These are phyloP conservation scores for Falco peregrinus DNA, from an alignment of 2,797 vertebrate genomes.

Conservation along the genomic window DNA sequence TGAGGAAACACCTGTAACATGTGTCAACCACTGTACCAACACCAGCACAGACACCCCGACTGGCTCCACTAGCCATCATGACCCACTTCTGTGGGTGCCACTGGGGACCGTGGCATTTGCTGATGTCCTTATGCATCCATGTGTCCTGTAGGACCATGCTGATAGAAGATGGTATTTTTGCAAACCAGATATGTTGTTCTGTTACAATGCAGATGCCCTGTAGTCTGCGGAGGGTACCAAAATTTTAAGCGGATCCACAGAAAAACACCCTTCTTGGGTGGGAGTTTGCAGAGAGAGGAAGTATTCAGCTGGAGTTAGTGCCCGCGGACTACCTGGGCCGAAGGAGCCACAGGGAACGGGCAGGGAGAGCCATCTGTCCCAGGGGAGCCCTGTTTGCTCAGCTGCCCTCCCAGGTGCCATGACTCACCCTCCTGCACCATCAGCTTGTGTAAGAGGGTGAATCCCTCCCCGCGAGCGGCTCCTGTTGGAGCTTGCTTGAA, in stretches of 20 bases:
- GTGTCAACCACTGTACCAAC: fast-evolving
- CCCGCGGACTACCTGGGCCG: background rate
- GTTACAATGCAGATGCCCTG: background rate
- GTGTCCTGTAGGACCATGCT: background rate
- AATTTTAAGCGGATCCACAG: background rate
- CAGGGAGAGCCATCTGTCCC: background rate
- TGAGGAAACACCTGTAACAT: slow-evolving; percentile 3
- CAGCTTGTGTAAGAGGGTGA: background rate
- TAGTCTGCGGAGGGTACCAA: background rate
- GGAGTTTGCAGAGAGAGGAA: background rate
- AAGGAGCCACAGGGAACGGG: background rate
- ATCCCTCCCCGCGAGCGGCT: background rate
- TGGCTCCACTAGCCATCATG: fast-evolving
- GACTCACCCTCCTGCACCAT: background rate
- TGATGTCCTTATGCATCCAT: fast-evolving
- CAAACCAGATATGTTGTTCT: background rate
- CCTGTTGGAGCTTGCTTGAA: slow-evolving; percentile 18
- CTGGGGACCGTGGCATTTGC: background rate
- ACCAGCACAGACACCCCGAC: fast-evolving
- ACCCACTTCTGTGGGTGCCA: fast-evolving
- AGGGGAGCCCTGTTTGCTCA: background rate
- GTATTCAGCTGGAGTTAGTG: background rate
- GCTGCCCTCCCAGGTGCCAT: background rate
- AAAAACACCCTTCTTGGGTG: background rate
- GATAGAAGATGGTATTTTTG: background rate